These are phyloP conservation scores for Oreochromis grahami DNA, from an alignment of 2,797 vertebrate species.

Conservation along the genomic window DNA sequence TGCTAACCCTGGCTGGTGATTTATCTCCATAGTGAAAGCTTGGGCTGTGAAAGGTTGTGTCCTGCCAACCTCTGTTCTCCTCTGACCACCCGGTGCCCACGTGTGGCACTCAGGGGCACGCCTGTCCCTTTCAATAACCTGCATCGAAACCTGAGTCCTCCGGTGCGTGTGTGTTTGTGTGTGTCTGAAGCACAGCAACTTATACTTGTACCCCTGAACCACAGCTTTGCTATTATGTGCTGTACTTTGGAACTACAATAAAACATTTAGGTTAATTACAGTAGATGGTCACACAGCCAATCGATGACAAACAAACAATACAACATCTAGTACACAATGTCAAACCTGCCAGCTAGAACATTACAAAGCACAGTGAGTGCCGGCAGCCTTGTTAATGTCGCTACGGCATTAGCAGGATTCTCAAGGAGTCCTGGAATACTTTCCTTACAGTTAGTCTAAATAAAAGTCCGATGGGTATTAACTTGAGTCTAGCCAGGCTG, in stretches of 20 bases:
- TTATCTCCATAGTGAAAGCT: slow-evolving; percentile 70
- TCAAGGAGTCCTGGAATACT: slow-evolving; percentile 64
- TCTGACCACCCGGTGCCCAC: slow-evolving; percentile 67
- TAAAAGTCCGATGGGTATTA: slow-evolving; percentile 46
- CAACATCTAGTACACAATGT: background rate
- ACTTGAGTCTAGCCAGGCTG: slow-evolving; percentile 50
- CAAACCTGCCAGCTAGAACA: background rate
- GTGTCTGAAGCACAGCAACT: slow-evolving; percentile 11
- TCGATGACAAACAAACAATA: slow-evolving; percentile 6
- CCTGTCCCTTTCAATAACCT: slow-evolving; percentile 72
- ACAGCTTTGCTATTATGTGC: background rate
- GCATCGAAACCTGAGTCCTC: slow-evolving; percentile 57
- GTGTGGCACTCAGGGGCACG: slow-evolving; percentile 68
- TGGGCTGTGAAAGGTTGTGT: slow-evolving; percentile 67
- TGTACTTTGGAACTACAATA: background rate
- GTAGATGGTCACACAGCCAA: background rate
- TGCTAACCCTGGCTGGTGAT: slow-evolving; percentile 66
- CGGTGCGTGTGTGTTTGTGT: background rate
- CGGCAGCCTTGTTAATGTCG: slow-evolving; percentile 30
- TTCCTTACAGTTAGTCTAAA: slow-evolving; percentile 70
- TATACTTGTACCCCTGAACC: slow-evolving; percentile 5
- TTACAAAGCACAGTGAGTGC: slow-evolving; percentile 19
- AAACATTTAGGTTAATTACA: slow-evolving; percentile 8
- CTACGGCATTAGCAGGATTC: slow-evolving; percentile 49
- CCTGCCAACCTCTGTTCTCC: slow-evolving; percentile 71